Base-by-base conservation (phyloP, 2,113 vertebrate genomes). In the Actinemys pallida region DNA sequence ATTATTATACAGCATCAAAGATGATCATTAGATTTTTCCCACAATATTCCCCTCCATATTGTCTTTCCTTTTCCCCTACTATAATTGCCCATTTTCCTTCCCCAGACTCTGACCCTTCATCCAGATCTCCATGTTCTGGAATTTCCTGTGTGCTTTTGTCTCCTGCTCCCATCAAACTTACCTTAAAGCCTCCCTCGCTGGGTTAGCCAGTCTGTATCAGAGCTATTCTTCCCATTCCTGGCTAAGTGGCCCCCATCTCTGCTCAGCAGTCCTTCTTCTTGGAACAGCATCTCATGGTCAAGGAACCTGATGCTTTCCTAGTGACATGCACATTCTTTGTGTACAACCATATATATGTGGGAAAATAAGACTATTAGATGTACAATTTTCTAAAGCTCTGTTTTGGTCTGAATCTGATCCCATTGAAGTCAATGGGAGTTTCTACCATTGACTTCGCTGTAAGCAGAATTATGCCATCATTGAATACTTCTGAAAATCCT, bases 341-440 rank as follows among this genome's bases (percentile, higher is more conserved):
- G 22, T 76, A 12, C 42, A 78, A 16, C 5, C 45, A 78, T 47
- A 29, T 7, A 45, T 27, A 29, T 47, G 10, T 45, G 65, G 88
- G 84, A 93, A 27, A 45, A 80, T 22, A 87, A 35, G 39, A 81
- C 86, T 88, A 83, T 88, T 94, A 93, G 39, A 84, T 81, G 53
- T 78, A 35, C 90, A 19, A 85, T 87, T 90, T 91, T 50, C 2
- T 72, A 93, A 94, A 81, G 81, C 14, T 87, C 20, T 75, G 81
- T 87, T 87, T 78, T 45, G 24, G 24, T 76, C 22, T 76, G 39
- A 39, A 14, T 62, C 29, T 72, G 65, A 39, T 39, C n/a, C 35
- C 19, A 72, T 78, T 76, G 24, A 10, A 39, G 9, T 72, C 14
- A 72, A 22, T 72, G n/a, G n/a, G 17, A 27, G 42, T 76, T 76